Base-by-base conservation (phyloP, 2,797 vertebrate genomes). In the Darevskia mixta region DNA sequence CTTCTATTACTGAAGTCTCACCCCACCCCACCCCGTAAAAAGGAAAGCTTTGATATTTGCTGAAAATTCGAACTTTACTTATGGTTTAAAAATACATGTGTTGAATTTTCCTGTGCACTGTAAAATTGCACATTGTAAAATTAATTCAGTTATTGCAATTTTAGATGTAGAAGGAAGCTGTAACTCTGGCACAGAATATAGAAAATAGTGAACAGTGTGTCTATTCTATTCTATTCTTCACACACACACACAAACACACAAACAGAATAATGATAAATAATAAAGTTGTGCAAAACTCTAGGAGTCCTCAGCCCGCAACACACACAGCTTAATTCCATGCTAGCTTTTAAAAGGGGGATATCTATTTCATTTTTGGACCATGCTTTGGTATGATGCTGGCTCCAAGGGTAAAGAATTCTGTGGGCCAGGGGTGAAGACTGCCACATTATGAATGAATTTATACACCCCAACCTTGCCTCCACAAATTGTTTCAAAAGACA, bases 161-260 rank as follows among this genome's bases (percentile, higher is more conserved):
- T 67, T 86, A 29, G 71, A 80, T 69, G 35, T 55, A 69, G 43
- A 78, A 79, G 64, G 69, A 79, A 86, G n/a, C 20, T 69, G 32
- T n/a, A 58, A 10, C 23, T 69, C 10, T 49, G 10, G 20, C 29
- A 32, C 58, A 64, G 72, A 64, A 64, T 11, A 15, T 43, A 77
- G 38, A 35, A 38, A 20, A 64, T 5, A 32, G 29, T 45, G 15
- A 66, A 13, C 35, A 13, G 3, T 41, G 49, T 10, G 6, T 75
- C 17, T 7, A 41, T 27, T 49, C 49, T 49, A 1, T 49, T 45
- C 45, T 49, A 49, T 49, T 49, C 45, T 49, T 11, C 13, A 55
- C 49, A 49, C 10, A 49, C 45, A 49, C 10, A 49, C 10, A 49
- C 45, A 45, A 2, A 45, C 45, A 45, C 0, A 49, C 10, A 3